Evolutionary conservation across 2,888 invertebrate species (phyloP).

Genomic region (Electrophaes corylata): DNA sequence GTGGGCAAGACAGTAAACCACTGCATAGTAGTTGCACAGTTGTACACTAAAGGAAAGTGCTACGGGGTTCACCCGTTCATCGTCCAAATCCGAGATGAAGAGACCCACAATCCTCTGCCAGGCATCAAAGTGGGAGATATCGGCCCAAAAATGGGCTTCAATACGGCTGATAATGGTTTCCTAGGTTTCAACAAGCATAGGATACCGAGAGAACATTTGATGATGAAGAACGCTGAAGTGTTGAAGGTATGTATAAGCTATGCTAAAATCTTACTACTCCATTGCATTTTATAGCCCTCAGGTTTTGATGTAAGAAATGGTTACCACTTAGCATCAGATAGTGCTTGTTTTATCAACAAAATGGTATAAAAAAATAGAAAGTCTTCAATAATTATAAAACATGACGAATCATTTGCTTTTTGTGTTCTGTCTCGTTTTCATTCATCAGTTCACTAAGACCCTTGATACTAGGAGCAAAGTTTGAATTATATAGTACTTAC

Average conservation of each 20-base stretch:
- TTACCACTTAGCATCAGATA: no score
- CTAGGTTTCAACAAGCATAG: conserved; percentile 92
- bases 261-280: background rate
- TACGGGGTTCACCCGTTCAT: conserved; percentile 96
- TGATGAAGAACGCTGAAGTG: conserved; percentile 96
- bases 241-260: conserved; percentile 56
- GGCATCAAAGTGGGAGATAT: conserved; percentile 97
- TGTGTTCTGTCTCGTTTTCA: no score
- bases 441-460: no score
- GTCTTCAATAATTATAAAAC: no score
- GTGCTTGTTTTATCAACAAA: no score
- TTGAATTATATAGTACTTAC: no score
- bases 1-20: conserved; percentile 96
- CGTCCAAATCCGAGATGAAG: conserved; percentile 93
- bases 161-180: conserved; percentile 95
- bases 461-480: no score
- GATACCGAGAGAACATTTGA: conserved; percentile 93
- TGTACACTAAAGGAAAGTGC: conserved; percentile 90
- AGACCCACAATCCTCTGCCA: conserved; percentile 92
- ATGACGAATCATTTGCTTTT: no score
- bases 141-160: conserved; percentile 95
- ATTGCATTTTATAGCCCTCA: background rate
- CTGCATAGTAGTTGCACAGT: conserved; percentile 94
- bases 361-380: no score
- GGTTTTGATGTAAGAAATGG: background rate